Percentiles rank a stretch among this genome's conserved stretches.
phyloP scores from a whole-genome alignment of 2,888 invertebrate genomes.

The Anthophora plumipes region DNA sequence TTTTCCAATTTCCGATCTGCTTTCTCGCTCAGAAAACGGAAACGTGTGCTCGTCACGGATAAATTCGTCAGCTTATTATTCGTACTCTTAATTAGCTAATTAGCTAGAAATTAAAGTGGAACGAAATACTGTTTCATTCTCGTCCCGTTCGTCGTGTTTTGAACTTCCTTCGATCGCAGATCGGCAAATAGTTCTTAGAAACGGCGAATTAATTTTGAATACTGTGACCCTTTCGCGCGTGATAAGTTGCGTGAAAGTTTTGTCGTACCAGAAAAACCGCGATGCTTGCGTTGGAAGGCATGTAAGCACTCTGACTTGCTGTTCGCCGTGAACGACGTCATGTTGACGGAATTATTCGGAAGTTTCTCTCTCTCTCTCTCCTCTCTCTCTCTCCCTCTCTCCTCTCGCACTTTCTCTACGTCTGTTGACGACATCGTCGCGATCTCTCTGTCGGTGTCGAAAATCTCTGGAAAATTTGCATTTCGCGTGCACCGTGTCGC shows the following conservation, averaged over 20 bases:
- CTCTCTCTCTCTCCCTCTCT: not conserved
- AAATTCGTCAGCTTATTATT: conserved; percentile 31
- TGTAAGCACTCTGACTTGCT: conserved; percentile 13
- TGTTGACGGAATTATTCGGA: conserved; percentile 43
- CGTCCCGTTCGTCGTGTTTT: not conserved
- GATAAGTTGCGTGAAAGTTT: conserved; percentile 27
- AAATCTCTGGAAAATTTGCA: conserved; percentile 37
- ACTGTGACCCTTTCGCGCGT: conserved; percentile 29
- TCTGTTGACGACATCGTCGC: not conserved
- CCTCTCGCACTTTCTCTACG: no score
- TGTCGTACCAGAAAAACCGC: conserved; percentile 8
- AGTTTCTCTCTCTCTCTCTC: conserved; percentile 43
- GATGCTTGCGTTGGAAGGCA: conserved; percentile 15
- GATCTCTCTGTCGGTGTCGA: not conserved
- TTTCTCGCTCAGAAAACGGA: not conserved
- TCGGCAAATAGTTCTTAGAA: conserved; percentile 35
- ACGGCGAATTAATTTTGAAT: conserved; percentile 45
- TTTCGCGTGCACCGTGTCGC: conserved; percentile 23
- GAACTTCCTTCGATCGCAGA: not conserved
- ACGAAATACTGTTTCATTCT: not conserved
- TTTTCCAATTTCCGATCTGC: conserved; percentile 33
- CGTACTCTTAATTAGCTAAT: conserved; percentile 69
- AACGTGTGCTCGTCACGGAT: not conserved
- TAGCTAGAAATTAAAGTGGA: conserved; percentile 39
- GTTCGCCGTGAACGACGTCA: conserved; percentile 16